Evolutionary conservation across 2,888 invertebrate species (phyloP), one percentile per base, ranked within the genome.

Genomic region (Rhingia rostrata): DNA sequence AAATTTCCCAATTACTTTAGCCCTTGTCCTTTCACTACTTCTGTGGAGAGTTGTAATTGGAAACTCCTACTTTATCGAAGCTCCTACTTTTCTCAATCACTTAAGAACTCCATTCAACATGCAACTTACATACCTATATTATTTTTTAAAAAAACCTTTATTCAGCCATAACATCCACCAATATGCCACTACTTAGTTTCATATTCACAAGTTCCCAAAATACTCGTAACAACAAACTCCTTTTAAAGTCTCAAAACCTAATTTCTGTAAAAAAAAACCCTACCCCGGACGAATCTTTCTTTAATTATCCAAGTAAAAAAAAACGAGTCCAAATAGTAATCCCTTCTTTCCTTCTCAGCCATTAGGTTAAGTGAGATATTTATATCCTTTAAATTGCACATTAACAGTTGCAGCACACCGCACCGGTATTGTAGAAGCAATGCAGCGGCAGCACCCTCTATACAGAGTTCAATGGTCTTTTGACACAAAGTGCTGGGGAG

Each of bases 391-490:
- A 69, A 80, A 80, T 69, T 60, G 51, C 56, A 45, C 56, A 67
- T 64, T 47, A 74, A 67, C 63, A 69, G 53, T 41, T 58, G 54
- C 4, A 10, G 14, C n/a, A 53, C 9, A 12, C 22, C 67, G 12
- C 41, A 41, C 32, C 56, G 41, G 33, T 41, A 56, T 22, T 22
- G 49, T 22, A 64, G 33, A 41, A 67, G 6, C 66, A 66, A 14
- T 32, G 10, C 67, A 22, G 22, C 22, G 22, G 22, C 22, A 22
- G 22, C 22, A 4, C 49, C 45, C 10, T 37, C 53, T 67, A 32
- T 61, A 39, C 78, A 88, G 88, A 90, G 90, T 90, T 91, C 90
- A 90, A 90, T 90, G 90, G 89, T 89, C 91, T 90, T 90, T 90
- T 90, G 89, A 90, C 90, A 89, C 88, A 89, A 90, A 89, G 89